Evolutionary conservation across 2,888 invertebrate species (phyloP).

Genomic region (Epiblema foenella): DNA sequence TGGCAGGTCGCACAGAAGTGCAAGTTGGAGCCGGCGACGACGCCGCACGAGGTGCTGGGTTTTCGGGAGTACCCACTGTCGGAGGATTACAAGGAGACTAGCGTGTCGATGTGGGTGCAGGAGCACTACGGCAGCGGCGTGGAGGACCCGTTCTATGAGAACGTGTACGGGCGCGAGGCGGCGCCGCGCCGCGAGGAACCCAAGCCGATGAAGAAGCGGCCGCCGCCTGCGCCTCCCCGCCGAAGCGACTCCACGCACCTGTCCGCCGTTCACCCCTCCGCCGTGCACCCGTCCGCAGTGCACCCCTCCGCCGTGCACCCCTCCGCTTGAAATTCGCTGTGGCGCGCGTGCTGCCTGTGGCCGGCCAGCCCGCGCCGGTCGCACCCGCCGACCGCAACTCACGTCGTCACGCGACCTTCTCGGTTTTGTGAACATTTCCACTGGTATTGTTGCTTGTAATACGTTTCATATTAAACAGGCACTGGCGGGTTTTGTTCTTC

Average conservation of each 20-base stretch:
- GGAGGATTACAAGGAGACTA: constrained; percentile 90
- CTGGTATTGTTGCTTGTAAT: constrained; percentile 2
- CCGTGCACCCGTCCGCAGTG: constrained; percentile 79
- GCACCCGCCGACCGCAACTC: background rate
- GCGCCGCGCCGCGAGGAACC: constrained; percentile 68
- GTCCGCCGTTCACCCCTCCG: too few species aligned
- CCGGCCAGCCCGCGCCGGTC: constrained; percentile 8
- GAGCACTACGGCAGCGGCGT: constrained; percentile 90
- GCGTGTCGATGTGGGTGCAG: constrained; percentile 95
- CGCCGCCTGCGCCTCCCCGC: constrained; percentile 96
- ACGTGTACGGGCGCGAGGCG: constrained; percentile 78
- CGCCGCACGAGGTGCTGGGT: constrained; percentile 95
- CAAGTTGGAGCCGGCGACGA: constrained; percentile 93
- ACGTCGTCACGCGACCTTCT: background rate
- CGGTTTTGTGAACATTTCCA: background rate
- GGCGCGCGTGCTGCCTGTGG: constrained; percentile 28
- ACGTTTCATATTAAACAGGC: constrained; percentile 20
- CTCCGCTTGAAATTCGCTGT: constrained; percentile 58
- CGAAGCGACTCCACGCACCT: constrained; percentile 95
- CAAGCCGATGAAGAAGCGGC: constrained; percentile 87
- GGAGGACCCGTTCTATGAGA: constrained; percentile 90
- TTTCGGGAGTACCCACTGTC: constrained; percentile 92
- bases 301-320: constrained; percentile 60
- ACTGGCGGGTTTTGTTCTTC: constrained; percentile 9
- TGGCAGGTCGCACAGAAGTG: constrained; percentile 97